A percentile compares a stretch with the other conserved stretches of the same genome.
These are phyloP conservation scores for Ditylenchus weischeri DNA, from an alignment of 2,888 invertebrate species.

Conservation along the genomic window DNA sequence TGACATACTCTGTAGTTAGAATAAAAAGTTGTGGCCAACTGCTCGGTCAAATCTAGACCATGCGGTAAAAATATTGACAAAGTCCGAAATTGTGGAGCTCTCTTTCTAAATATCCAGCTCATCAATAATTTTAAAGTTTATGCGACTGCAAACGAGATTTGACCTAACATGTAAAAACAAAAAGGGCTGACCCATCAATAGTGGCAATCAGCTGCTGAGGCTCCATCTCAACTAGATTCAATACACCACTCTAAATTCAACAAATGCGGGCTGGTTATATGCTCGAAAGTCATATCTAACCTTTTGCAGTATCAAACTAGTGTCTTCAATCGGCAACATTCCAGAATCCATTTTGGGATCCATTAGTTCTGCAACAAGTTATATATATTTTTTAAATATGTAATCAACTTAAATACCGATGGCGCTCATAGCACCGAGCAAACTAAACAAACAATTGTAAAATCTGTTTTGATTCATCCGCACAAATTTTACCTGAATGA, in stretches of 20 bases:
- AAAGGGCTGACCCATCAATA: conserved; percentile 71
- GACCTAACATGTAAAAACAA: no score
- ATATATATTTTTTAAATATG: neutral
- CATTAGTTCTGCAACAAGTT: conserved; percentile 78
- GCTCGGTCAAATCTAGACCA: no score
- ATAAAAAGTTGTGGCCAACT: no score
- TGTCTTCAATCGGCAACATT: conserved; percentile 71
- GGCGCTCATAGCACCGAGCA: conserved; percentile 98
- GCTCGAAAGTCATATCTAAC: no score
- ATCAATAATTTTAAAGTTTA: no score
- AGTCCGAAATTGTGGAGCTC: no score
- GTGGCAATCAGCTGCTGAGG: conserved; percentile 79
- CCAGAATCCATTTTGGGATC: conserved; percentile 99
- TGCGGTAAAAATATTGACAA: no score
- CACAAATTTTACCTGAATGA: conserved; percentile 19
- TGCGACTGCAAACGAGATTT: no score
- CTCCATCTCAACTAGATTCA: conserved; percentile 4
- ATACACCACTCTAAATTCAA: conserved; percentile 2
- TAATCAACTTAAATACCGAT: conserved; percentile 63
- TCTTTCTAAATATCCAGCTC: no score
- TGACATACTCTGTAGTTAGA: no score
- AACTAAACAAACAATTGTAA: conserved; percentile 33
- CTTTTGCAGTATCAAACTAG: neutral
- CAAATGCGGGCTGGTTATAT: neutral
- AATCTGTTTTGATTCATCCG: no score